phyloP scores from a whole-genome alignment of 2,797 vertebrate species.

The Rhinatrema bivittatum region DNA sequence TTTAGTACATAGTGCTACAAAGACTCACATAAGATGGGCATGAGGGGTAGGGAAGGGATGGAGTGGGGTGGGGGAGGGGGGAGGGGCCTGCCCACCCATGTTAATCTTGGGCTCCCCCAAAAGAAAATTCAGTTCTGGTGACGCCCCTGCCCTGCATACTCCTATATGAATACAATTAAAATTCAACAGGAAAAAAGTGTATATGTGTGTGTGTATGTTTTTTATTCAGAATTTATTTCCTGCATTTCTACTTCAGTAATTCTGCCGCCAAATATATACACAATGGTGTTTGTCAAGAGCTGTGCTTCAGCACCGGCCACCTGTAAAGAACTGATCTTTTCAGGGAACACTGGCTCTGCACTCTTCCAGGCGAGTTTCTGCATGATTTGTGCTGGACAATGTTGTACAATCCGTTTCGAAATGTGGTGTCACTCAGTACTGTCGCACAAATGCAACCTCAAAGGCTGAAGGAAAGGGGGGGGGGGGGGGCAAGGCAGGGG shows the following conservation, averaged over 20 bases:
- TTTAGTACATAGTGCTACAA: too few relatives aligned
- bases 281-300: conserved; percentile 9
- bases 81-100: too few relatives aligned
- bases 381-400: conserved; percentile 27
- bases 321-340: conserved; percentile 20
- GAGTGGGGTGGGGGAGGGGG: too few relatives aligned
- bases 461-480: conserved; percentile 46
- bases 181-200: too few relatives aligned
- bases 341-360: not conserved
- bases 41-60: too few relatives aligned
- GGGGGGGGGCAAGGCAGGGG: conserved; percentile 40
- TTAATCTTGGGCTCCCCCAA: too few relatives aligned
- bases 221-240: not conserved
- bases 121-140: too few relatives aligned
- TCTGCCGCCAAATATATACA: conserved; percentile 11
- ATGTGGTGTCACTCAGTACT: conserved; percentile 4
- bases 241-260: conserved; percentile 23
- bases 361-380: conserved; percentile 17
- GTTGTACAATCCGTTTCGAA: conserved; percentile 18
- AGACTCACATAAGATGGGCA: too few relatives aligned
- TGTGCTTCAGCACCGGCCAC: conserved; percentile 7
- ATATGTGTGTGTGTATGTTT: too few relatives aligned
- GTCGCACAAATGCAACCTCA: conserved; percentile 49
- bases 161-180: too few relatives aligned
- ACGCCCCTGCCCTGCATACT: too few relatives aligned